These are phyloP conservation scores for Hydraecia micacea DNA, from an alignment of 2,888 invertebrate genomes.

Conservation along the genomic window DNA sequence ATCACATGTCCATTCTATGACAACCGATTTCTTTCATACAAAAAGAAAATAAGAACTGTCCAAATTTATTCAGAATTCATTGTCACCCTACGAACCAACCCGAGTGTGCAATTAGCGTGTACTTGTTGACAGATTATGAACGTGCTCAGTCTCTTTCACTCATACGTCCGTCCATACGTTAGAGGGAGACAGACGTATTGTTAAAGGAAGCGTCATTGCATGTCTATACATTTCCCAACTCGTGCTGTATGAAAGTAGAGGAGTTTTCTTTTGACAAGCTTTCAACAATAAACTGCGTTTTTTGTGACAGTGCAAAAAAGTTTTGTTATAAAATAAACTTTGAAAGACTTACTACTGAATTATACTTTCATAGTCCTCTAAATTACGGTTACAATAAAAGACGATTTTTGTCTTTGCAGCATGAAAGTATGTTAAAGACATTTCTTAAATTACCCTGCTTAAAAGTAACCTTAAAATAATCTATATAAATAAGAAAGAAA, in stretches of 20 bases:
- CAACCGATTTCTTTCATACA: rapidly evolving
- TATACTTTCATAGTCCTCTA: not conserved
- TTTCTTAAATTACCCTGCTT: not conserved
- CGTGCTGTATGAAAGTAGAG: slow-evolving; percentile 55
- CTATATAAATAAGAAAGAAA: too few relatives aligned
- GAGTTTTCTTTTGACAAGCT: slow-evolving; percentile 49
- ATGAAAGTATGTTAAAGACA: not conserved
- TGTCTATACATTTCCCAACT: slow-evolving; percentile 55
- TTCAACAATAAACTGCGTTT: slow-evolving; percentile 43
- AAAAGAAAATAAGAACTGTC: not conserved
- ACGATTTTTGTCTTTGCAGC: not conserved
- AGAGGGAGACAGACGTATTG: slow-evolving; percentile 67
- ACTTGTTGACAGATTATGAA: slow-evolving; percentile 83
- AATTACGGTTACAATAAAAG: not conserved
- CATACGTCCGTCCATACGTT: slow-evolving; percentile 29
- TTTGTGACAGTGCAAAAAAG: not conserved
- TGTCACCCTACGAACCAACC: slow-evolving; percentile 65
- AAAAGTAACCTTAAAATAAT: too few relatives aligned
- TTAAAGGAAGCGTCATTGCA: slow-evolving; percentile 73
- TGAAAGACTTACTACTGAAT: not conserved
- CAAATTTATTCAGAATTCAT: slow-evolving; percentile 20
- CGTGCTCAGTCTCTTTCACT: slow-evolving; percentile 65
- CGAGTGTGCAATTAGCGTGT: slow-evolving; percentile 82
- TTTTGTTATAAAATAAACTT: not conserved
- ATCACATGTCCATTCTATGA: not conserved